Evolutionary conservation across 1,140 invertebrate species (phyloP).

Genomic region (Rhagoletis pomonella): DNA sequence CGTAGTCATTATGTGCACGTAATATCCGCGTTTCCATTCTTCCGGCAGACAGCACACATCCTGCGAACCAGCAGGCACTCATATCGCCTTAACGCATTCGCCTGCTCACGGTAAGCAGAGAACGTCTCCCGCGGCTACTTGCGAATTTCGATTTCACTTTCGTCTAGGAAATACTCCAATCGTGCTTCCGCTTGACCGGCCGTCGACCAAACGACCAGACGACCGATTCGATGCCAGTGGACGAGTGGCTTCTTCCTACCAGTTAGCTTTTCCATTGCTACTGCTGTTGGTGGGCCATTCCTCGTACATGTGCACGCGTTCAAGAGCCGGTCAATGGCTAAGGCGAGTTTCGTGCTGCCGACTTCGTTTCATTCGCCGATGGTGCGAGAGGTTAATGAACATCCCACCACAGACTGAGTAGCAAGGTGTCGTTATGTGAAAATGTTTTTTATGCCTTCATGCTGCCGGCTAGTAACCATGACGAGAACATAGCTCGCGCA

Average conservation of each 20-base stretch:
- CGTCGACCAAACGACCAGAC: neutral
- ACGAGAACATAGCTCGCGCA: neutral
- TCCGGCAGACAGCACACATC: neutral
- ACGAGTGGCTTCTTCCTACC: neutral
- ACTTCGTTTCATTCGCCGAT: neutral
- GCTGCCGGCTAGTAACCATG: neutral
- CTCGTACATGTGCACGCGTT: neutral
- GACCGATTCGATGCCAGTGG: neutral
- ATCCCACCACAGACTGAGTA: neutral
- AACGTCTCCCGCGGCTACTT: neutral
- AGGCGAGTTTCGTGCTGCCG: neutral
- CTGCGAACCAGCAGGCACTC: neutral
- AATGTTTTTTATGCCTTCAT: conserved; percentile 1
- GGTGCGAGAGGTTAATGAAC: conserved; percentile 22
- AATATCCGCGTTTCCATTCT: neutral
- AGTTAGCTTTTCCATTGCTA: neutral
- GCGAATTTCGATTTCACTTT: conserved; percentile 6
- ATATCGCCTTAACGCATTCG: neutral
- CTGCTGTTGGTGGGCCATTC: neutral
- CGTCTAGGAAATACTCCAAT: neutral
- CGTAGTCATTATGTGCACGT: neutral
- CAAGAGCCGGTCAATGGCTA: conserved; percentile 34
- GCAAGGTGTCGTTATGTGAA: neutral
- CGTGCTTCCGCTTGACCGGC: neutral
- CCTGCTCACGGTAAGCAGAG: neutral